These are phyloP conservation scores for Spea bombifrons DNA, from an alignment of 2,113 vertebrate genomes.

Conservation along the genomic window DNA sequence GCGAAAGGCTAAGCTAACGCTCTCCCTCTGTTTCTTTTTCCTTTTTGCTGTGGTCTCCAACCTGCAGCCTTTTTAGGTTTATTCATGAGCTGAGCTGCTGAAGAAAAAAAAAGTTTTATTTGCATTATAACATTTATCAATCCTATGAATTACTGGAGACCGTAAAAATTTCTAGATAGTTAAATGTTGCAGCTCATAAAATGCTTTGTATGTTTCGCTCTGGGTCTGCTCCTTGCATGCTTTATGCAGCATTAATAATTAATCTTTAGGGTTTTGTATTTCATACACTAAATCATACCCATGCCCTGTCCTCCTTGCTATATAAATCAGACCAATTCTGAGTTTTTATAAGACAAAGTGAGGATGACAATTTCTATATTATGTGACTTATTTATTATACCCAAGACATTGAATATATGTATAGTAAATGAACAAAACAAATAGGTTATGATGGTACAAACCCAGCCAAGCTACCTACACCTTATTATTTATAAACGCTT, in stretches of 20 bases:
- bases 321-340: slow-evolving; percentile 37
- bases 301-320: slow-evolving; percentile 29
- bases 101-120: slow-evolving; percentile 54
- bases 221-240: slow-evolving; percentile 47
- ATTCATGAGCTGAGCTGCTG: slow-evolving; percentile 64
- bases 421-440: too few relatives aligned
- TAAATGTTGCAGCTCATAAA: slow-evolving; percentile 62
- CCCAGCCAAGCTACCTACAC: too few relatives aligned
- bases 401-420: too few relatives aligned
- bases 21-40: slow-evolving; percentile 53
- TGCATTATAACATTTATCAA: slow-evolving; percentile 66
- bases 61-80: slow-evolving; percentile 58
- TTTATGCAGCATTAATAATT: slow-evolving; percentile 40
- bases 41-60: slow-evolving; percentile 51
- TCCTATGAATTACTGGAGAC: slow-evolving; percentile 63
- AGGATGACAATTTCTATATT: too few relatives aligned
- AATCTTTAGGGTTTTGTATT: slow-evolving; percentile 47
- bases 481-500: too few relatives aligned
- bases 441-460: too few relatives aligned
- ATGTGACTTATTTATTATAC: too few relatives aligned
- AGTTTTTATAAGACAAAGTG: neutral
- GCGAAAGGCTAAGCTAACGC: slow-evolving; percentile 36
- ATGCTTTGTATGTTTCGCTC: slow-evolving; percentile 51
- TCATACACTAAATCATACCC: neutral
- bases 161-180: slow-evolving; percentile 60